Evolutionary conservation across 2,888 invertebrate species (phyloP).

Genomic region (Adineta ricciae): DNA sequence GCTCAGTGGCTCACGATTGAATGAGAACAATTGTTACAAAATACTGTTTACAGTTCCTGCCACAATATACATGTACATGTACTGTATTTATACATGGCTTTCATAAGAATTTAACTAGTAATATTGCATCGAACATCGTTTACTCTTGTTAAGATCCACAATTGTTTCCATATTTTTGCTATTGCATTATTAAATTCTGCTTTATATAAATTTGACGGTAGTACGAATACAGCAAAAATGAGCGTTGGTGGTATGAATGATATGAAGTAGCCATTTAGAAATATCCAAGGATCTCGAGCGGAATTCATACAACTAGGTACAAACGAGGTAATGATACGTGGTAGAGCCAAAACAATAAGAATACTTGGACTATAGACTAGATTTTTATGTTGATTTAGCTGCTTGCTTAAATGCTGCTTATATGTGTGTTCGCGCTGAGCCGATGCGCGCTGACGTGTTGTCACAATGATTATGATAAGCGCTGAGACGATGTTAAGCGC

Average conservation of each 20-base stretch:
- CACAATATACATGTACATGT: too few relatives aligned
- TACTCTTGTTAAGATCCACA: too few relatives aligned
- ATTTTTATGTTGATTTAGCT: not conserved
- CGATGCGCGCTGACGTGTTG: not conserved
- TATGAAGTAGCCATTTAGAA: not conserved
- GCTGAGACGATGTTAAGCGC: not conserved
- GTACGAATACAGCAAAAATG: not conserved
- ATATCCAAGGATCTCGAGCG: not conserved
- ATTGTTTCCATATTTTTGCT: too few relatives aligned
- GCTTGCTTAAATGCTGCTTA: not conserved
- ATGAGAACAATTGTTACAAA: too few relatives aligned
- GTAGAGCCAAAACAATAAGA: not conserved
- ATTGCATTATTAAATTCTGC: too few relatives aligned
- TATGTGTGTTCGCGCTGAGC: not conserved
- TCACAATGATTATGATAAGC: not conserved
- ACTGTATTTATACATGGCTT: too few relatives aligned
- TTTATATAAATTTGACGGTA: too few relatives aligned
- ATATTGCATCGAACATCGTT: too few relatives aligned
- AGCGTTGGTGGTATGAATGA: not conserved
- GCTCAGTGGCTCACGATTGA: too few relatives aligned
- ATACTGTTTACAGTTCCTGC: too few relatives aligned
- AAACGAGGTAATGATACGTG: not conserved
- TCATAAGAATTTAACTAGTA: too few relatives aligned
- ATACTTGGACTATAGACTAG: not conserved
- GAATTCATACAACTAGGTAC: not conserved